Conservation (phyloP, 2,113 vertebrate genomes). For the Poecilia latipinna region DNA sequence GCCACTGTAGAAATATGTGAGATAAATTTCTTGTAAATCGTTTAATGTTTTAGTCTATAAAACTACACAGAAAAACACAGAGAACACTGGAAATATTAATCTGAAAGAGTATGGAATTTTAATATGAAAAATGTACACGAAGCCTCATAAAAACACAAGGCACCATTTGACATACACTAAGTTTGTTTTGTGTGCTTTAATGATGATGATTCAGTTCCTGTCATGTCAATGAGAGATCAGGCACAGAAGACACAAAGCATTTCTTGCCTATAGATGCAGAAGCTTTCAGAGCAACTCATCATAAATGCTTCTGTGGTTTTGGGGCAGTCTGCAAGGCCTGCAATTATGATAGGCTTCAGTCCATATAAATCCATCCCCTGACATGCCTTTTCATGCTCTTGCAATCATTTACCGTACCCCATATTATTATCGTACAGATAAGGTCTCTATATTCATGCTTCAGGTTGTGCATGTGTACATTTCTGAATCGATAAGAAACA, state of each 20-base stretch:
- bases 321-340: constrained; percentile 36
- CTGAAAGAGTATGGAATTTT: not conserved
- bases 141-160: not conserved
- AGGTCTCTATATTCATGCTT: constrained; percentile 8
- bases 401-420: constrained; percentile 16
- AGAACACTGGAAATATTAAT: not conserved
- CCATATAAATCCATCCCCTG: constrained; percentile 37
- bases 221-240: constrained; percentile 21
- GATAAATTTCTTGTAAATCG: not conserved
- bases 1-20: not conserved
- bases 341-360: constrained; percentile 45
- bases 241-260: constrained; percentile 6
- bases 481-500: not conserved
- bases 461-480: not conserved
- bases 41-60: not conserved
- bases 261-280: constrained; percentile 26
- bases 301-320: constrained; percentile 17
- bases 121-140: not conserved
- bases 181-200: constrained; percentile 18
- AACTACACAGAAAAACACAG: not conserved
- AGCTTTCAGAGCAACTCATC: constrained; percentile 26
- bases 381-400: constrained; percentile 18
- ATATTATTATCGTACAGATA: not conserved
- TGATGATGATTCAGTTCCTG: constrained; percentile 19
- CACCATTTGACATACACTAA: not conserved